Evolutionary conservation across 2,888 invertebrate genomes (phyloP).

Genomic region (Itoplectis maculator): DNA sequence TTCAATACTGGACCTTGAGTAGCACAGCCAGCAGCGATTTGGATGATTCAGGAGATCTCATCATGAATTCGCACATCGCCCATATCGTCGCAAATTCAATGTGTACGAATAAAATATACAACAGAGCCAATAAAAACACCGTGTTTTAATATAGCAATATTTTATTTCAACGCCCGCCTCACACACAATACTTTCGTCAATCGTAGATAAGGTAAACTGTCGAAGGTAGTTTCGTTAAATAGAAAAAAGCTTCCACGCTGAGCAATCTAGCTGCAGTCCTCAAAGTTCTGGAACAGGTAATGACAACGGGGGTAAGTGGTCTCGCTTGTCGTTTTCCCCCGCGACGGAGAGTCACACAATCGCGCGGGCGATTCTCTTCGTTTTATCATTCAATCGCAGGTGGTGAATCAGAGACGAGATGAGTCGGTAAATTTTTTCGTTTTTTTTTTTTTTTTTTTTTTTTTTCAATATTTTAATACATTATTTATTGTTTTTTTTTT

Average conservation of each 20-base stretch:
- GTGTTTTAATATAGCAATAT: slow-evolving; percentile 1
- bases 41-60: neutral
- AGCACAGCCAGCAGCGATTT: neutral
- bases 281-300: slow-evolving; percentile 27
- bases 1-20: too few species aligned
- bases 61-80: neutral
- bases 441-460: slow-evolving; percentile 14
- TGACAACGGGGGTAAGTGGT: slow-evolving; percentile 19
- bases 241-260: slow-evolving; percentile 18
- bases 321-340: neutral
- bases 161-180: slow-evolving; percentile 2
- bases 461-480: slow-evolving; percentile 79
- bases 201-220: neutral
- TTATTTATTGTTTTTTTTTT: slow-evolving; percentile 83
- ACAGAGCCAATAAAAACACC: neutral
- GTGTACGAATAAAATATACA: neutral
- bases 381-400: neutral
- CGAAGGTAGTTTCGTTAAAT: neutral
- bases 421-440: neutral
- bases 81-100: neutral
- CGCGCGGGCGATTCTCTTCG: neutral
- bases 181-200: slow-evolving; percentile 1
- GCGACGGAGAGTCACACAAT: neutral
- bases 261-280: slow-evolving; percentile 20
- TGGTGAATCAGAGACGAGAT: slow-evolving; percentile 34